A percentile compares a stretch with the other conserved stretches of the same genome.
Conservation (phyloP, 2,113 vertebrate species). For the Ctenodactylus gundi region DNA sequence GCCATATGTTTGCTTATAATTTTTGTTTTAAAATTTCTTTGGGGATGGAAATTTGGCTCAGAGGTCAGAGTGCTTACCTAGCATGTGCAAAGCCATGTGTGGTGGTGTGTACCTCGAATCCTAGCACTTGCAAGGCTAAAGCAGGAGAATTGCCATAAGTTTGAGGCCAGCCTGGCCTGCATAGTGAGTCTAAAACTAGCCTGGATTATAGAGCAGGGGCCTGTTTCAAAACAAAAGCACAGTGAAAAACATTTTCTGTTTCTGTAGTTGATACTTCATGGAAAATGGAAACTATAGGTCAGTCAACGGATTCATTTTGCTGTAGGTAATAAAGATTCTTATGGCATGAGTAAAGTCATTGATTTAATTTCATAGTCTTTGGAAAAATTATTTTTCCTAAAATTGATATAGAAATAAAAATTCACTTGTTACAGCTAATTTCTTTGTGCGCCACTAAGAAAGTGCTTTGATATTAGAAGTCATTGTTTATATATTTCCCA, state of each 20-base stretch:
- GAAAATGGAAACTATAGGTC: not conserved
- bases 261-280: not conserved
- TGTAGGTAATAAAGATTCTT: not conserved
- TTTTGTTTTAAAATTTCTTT: slow-evolving; percentile 25
- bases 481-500: not conserved
- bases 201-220: too few species aligned
- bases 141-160: too few species aligned
- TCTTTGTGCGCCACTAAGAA: not conserved
- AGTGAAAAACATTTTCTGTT: too few species aligned
- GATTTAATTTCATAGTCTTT: slow-evolving; percentile 17
- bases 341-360: not conserved
- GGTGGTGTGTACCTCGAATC: too few species aligned
- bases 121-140: too few species aligned
- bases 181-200: too few species aligned
- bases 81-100: too few species aligned
- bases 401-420: not conserved
- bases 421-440: not conserved
- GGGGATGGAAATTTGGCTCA: too few species aligned
- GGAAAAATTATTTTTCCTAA: slow-evolving; percentile 27
- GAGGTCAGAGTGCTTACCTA: too few species aligned
- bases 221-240: too few species aligned
- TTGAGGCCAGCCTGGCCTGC: too few species aligned
- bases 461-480: not conserved
- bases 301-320: not conserved
- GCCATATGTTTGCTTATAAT: not conserved